phyloP scores from a whole-genome alignment of 1,140 invertebrate species.

The Acyrthosiphon pisum region DNA sequence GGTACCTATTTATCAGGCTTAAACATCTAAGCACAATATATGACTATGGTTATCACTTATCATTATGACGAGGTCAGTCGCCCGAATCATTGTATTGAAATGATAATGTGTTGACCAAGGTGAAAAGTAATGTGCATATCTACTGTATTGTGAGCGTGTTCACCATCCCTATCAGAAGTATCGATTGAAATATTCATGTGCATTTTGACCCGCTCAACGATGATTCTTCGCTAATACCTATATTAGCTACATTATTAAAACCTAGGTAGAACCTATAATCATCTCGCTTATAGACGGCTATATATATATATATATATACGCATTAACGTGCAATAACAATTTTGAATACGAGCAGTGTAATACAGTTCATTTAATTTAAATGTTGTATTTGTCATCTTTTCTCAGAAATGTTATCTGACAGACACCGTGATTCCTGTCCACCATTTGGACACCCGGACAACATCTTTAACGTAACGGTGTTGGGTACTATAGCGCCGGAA shows the following conservation, averaged over 20 bases:
- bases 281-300: too few relatives aligned
- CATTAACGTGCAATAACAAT: too few relatives aligned
- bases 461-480: neutral
- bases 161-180: neutral
- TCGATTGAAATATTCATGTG: neutral
- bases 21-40: too few relatives aligned
- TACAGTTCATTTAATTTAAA: neutral
- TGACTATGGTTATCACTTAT: too few relatives aligned
- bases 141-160: neutral
- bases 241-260: neutral
- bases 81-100: neutral
- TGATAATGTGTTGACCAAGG: neutral
- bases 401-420: neutral
- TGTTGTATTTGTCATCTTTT: neutral
- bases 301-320: too few relatives aligned
- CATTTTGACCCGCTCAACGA: neutral
- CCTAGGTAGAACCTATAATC: neutral
- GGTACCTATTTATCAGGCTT: too few relatives aligned
- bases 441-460: neutral
- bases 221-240: neutral
- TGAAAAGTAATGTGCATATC: neutral
- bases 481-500: neutral
- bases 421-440: neutral
- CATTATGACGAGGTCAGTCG: neutral
- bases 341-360: neutral